Evolutionary conservation across 2,888 invertebrate species (phyloP).

Genomic region (Pachycephus smyrnensis): DNA sequence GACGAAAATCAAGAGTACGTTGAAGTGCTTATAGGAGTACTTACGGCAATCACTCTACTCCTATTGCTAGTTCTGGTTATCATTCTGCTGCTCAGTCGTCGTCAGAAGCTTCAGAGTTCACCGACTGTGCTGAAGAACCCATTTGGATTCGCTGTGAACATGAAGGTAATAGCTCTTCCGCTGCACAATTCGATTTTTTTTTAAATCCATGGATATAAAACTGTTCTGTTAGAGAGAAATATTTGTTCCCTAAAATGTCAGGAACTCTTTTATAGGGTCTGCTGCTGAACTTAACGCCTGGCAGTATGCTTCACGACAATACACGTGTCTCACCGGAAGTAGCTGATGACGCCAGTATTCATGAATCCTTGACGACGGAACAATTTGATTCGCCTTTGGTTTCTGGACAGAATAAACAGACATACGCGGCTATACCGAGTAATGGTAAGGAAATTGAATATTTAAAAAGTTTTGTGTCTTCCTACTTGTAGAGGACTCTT

Average conservation of each 20-base stretch:
- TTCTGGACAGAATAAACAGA: conserved; percentile 69
- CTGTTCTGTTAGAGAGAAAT: background rate
- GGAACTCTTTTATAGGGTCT: conserved; percentile 66
- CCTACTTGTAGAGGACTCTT: background rate
- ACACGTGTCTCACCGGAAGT: conserved; percentile 55
- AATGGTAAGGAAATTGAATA: conserved; percentile 44
- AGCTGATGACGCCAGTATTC: conserved; percentile 59
- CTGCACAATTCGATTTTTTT: background rate
- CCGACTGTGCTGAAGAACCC: conserved; percentile 74
- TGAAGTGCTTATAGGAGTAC: conserved; percentile 74
- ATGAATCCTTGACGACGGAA: conserved; percentile 66
- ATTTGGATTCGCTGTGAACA: conserved; percentile 75
- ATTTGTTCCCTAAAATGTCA: background rate
- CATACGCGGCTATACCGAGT: conserved; percentile 68
- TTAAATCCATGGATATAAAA: background rate
- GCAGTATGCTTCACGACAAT: conserved; percentile 63
- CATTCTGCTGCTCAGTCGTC: conserved; percentile 72
- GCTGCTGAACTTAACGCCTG: conserved; percentile 71
- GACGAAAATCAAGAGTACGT: conserved; percentile 73
- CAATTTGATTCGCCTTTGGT: conserved; percentile 71
- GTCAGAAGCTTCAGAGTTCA: conserved; percentile 73
- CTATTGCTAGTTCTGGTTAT: conserved; percentile 74
- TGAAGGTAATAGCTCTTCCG: conserved; percentile 69
- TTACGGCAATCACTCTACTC: conserved; percentile 76
- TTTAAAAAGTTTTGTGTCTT: background rate